Percentiles rank a stretch among this genome's conserved stretches.
Evolutionary conservation across 1,140 invertebrate genomes (phyloP).

Genomic region (Prorops nasuta): DNA sequence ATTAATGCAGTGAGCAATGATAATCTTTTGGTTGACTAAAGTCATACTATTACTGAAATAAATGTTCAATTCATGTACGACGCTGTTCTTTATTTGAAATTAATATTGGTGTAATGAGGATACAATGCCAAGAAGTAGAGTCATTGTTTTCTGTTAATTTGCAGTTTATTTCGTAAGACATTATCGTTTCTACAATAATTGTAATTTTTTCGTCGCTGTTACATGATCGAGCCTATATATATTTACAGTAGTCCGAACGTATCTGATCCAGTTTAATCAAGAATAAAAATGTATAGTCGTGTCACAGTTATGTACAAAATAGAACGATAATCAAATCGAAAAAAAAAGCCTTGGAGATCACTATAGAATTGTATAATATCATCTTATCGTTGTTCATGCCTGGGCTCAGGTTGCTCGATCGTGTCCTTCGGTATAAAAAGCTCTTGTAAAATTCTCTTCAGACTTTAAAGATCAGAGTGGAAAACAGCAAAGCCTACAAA

Average conservation of each 20-base stretch:
- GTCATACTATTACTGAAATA: too few species aligned
- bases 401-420: too few species aligned
- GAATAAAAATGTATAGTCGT: slow-evolving; percentile 19
- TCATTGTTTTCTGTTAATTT: slow-evolving; percentile 24
- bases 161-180: slow-evolving; percentile 49
- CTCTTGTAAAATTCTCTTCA: too few species aligned
- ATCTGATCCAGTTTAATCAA: slow-evolving; percentile 30
- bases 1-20: too few species aligned
- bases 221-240: slow-evolving; percentile 38
- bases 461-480: too few species aligned
- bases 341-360: too few species aligned
- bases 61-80: too few species aligned
- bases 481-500: too few species aligned
- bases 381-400: slow-evolving; percentile 15
- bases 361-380: slow-evolving; percentile 13
- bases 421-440: too few species aligned
- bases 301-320: slow-evolving; percentile 10
- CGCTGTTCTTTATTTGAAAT: too few species aligned
- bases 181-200: slow-evolving; percentile 49
- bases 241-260: slow-evolving; percentile 40
- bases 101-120: too few species aligned
- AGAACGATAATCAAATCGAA: slow-evolving; percentile 1
- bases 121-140: not conserved
- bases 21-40: too few species aligned
- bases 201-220: slow-evolving; percentile 41